phyloP scores from a whole-genome alignment of 2,113 vertebrate species.

The Mustela lutreola region DNA sequence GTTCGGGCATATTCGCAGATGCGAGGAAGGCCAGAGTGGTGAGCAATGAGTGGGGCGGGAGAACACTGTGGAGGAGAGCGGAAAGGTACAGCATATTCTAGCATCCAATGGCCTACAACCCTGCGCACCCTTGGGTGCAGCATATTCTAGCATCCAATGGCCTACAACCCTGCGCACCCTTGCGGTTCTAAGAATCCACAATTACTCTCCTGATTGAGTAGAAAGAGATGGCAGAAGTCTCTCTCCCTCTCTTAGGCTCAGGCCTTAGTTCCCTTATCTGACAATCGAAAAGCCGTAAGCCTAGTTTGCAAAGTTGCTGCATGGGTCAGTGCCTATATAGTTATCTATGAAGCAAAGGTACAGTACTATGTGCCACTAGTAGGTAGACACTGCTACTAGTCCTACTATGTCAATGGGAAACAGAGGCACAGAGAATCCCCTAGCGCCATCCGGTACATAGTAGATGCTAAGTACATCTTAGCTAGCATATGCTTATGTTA shows the following conservation, averaged over 20 bases:
- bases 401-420: background rate
- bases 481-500: background rate
- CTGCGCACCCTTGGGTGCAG: rapidly evolving
- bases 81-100: background rate
- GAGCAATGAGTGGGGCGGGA: background rate
- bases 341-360: background rate
- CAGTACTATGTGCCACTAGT: background rate
- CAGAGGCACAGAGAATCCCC: background rate
- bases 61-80: rapidly evolving
- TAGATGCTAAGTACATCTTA: background rate
- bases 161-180: rapidly evolving
- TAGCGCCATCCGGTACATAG: too few species aligned
- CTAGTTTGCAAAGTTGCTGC: background rate
- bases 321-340: background rate
- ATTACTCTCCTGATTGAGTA: rapidly evolving
- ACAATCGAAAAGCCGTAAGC: background rate
- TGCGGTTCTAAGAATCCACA: background rate
- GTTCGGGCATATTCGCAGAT: background rate
- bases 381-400: background rate
- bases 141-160: background rate
- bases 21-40: background rate
- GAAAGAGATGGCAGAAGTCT: too few species aligned
- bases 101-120: background rate
- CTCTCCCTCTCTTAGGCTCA: background rate
- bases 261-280: background rate